Evolutionary conservation across 2,888 invertebrate genomes (phyloP), one percentile per base, ranked within the genome.

Genomic region (Andrena dorsata): DNA sequence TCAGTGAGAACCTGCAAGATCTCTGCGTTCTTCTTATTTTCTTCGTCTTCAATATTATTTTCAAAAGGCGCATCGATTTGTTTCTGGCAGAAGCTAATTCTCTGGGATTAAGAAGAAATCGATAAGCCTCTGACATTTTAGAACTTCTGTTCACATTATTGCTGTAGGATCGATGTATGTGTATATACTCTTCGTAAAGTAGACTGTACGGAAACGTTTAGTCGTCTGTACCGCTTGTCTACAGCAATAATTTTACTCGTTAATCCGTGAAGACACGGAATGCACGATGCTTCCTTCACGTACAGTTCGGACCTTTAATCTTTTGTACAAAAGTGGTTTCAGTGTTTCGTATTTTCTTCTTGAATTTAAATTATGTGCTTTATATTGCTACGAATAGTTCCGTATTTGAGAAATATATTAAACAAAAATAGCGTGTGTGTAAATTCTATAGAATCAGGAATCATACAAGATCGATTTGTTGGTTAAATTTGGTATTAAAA

Each of bases 1-100:
- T 86, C 76, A 83, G 75, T 74, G 76, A 77, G 83, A 84, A 89
- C 88, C 89, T 90, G 90, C 90, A 86, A 90, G 83, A 84, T 90
- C 87, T 87, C 84, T 85, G 83, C 83, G 73, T 87, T 86, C 81
- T 83, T 77, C 71, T 80, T 77, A 49, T 81, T 76, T 75, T 82
- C 53, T 80, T 58, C 65, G 56, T 53, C 86, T 88, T 66, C 4
- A 47, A 63, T 72, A 70, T 70, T 82, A 66, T 76, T 86, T 79
- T 69, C 26, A 6, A 32, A 58, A 68, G 76, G 28, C 56, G 53
- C 30, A 47, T 84, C 87, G 80, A 87, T 86, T 75, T 58, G 64
- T 32, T 70, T 76, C 58, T 65, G 35, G 13, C 28, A 3, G 8
- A 76, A 41, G 20, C 13, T 6, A 7, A 10, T 35, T 23, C 20